Evolutionary conservation across 2,888 invertebrate genomes (phyloP), one percentile per base, ranked within the genome.

Genomic region (Argyra leucocephala): DNA sequence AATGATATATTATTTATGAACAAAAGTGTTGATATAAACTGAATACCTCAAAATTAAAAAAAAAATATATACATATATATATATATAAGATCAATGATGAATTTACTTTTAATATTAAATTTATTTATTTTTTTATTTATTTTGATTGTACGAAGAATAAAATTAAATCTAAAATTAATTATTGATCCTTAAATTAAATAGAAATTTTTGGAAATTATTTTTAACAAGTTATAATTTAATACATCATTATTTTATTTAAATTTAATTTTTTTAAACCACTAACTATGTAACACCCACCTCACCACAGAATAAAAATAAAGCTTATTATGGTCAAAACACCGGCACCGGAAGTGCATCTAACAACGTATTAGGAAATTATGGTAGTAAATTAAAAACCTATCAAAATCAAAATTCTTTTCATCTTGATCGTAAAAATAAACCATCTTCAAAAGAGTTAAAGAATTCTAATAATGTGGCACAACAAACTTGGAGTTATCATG

Each of bases 401-500:
- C 63, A 22, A 66, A 70, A 65, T 63, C 70, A 64, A 70, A 71
- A 71, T 74, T 72, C 69, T 75, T 73, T 74, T 66, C 67, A 69
- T 66, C 66, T 67, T 69, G 68, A 69, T 65, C 67, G 67, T 65
- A 69, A 67, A 66, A 66, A 64, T 65, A 69, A 67, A 63, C 59
- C 63, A 66, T 15, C 59, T 23, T 62, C 66, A 63, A 62, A 60
- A 64, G 68, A 61, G 31, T n/a, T 26, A 61, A 59, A 59, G 70
- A 74, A 73, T 69, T 74, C 78, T 72, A 79, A 78, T 71, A 77
- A 74, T 74, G 75, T 76, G 72, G 77, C 78, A 76, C 78, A 79
- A 63, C 85, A 86, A 75, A 84, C 86, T 68, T 91, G 91, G 91
- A 89, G 90, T 79, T 91, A 88, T 81, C 91, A 91, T 83, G 87